These are phyloP conservation scores for Fragum sueziense DNA, from an alignment of 2,888 invertebrate species.

Conservation along the genomic window DNA sequence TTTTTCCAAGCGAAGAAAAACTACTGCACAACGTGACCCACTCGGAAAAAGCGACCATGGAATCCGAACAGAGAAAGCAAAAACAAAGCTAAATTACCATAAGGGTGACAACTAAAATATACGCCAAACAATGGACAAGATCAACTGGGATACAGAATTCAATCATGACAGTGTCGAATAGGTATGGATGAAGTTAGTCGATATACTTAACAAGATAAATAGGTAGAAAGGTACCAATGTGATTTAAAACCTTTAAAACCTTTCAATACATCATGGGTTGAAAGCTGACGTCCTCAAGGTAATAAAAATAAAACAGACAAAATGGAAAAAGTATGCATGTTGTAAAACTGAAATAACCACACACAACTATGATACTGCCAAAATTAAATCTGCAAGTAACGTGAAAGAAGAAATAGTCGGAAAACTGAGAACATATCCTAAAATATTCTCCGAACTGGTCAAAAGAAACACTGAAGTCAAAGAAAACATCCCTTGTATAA, in stretches of 20 bases:
- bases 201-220: not conserved
- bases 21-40: not conserved
- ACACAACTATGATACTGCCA: not conserved
- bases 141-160: not conserved
- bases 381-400: not conserved
- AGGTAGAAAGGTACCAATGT: no score
- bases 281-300: not conserved
- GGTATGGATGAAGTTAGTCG: not conserved
- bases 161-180: not conserved
- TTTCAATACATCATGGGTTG: slow-evolving; percentile 1
- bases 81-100: not conserved
- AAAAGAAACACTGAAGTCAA: no score
- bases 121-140: not conserved
- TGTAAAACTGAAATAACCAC: not conserved
- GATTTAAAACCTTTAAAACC: not conserved
- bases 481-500: not conserved
- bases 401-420: no score
- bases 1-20: not conserved
- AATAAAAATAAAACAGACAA: slow-evolving; percentile 1
- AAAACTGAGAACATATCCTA: not conserved
- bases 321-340: no score
- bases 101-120: not conserved
- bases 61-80: not conserved
- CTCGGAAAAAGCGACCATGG: not conserved
- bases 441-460: not conserved